A percentile compares a stretch with the other conserved stretches of the same genome.
phyloP scores from a whole-genome alignment of 2,113 vertebrate genomes.

The Chaetura pelagica region DNA sequence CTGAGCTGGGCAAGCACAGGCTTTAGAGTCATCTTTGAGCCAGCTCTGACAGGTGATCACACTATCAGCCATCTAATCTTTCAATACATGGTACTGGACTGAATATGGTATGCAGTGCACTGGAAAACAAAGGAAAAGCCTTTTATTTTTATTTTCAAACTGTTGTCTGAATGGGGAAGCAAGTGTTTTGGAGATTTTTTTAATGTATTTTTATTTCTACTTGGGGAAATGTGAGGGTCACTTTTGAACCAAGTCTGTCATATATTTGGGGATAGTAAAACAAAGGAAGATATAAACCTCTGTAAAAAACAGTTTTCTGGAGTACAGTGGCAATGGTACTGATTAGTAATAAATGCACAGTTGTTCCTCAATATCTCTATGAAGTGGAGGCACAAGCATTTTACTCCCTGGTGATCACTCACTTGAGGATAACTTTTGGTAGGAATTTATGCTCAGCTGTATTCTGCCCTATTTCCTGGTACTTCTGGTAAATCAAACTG shows the following conservation, averaged over 20 bases:
- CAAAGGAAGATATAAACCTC: background rate
- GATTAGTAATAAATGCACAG: constrained; percentile 2
- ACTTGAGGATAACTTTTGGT: constrained; percentile 24
- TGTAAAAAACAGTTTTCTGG: background rate
- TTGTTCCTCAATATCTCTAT: background rate
- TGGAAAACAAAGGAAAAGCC: background rate
- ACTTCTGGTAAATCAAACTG: constrained; percentile 48
- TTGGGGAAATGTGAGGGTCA: background rate
- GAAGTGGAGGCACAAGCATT: constrained; percentile 14
- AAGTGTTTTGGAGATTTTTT: background rate
- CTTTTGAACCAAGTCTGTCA: background rate
- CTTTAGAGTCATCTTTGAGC: background rate
- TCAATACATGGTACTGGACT: background rate
- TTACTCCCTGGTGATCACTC: constrained; percentile 55
- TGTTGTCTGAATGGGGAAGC: background rate
- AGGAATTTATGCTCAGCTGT: constrained; percentile 37
- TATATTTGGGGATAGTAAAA: background rate
- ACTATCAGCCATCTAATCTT: background rate
- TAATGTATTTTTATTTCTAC: background rate
- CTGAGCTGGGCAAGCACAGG: background rate
- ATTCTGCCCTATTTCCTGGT: constrained; percentile 47
- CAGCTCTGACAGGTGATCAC: background rate
- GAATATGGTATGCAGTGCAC: background rate
- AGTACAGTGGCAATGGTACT: background rate
- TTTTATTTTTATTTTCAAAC: background rate